Conservation (phyloP, 64 coral and sea anemone species). For the Montipora sp. region DNA sequence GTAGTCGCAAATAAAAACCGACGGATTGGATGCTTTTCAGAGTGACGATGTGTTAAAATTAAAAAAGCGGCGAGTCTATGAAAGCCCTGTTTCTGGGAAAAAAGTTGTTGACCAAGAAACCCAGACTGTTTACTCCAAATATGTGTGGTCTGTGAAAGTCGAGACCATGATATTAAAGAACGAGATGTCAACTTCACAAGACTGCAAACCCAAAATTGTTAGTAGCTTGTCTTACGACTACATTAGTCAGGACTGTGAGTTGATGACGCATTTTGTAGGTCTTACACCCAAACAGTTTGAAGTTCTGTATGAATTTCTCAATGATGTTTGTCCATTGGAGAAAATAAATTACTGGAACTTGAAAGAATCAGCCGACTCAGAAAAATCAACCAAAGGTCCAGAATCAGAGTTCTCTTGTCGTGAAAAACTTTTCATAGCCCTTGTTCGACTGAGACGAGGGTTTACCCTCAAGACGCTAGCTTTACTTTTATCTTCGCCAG, state of each 20-base stretch:
- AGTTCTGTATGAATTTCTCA: constrained; percentile 32
- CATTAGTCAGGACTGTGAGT: constrained; percentile 4
- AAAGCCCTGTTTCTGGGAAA: neutral
- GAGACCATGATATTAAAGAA: constrained; percentile 48
- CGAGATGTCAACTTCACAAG: constrained; percentile 37
- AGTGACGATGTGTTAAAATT: no score
- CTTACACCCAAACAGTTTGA: constrained; percentile 62
- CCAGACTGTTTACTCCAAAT: constrained; percentile 35
- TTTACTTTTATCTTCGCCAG: neutral
- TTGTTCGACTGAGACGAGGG: constrained; percentile 9
- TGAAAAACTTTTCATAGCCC: neutral
- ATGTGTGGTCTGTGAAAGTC: constrained; percentile 49
- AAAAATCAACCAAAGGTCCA: constrained; percentile 15
- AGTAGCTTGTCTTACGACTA: constrained; percentile 51
- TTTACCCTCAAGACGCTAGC: constrained; percentile 44
- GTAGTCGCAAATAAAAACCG: no score
- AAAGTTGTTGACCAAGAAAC: constrained; percentile 17
- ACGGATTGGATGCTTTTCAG: no score
- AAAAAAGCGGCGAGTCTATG: no score
- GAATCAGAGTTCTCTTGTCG: constrained; percentile 20
- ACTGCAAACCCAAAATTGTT: constrained; percentile 37
- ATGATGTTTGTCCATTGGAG: constrained; percentile 52
- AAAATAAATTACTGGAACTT: constrained; percentile 45
- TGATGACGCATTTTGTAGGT: constrained; percentile 59
- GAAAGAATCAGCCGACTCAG: constrained; percentile 28